Conservation (phyloP, 2,797 vertebrate genomes). For the Lacerta viridis region DNA sequence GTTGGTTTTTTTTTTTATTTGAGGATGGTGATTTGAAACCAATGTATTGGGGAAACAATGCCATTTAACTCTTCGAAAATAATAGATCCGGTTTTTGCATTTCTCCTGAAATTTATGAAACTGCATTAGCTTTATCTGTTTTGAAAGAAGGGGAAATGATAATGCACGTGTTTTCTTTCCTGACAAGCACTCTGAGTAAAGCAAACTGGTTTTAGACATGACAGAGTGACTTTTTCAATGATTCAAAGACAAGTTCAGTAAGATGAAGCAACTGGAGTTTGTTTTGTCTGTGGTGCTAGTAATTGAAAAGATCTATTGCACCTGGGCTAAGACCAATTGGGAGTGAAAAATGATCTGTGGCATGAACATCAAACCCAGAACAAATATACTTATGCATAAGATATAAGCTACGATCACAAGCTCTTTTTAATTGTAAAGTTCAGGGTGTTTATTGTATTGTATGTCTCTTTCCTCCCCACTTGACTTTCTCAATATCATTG, state of each 20-base stretch:
- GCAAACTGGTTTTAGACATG: constrained; percentile 6
- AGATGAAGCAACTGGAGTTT: constrained; percentile 33
- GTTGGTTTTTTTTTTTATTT: background rate
- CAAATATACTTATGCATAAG: constrained; percentile 11
- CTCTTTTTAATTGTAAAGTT: constrained; percentile 30
- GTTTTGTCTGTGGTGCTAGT: constrained; percentile 33
- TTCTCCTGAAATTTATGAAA: background rate
- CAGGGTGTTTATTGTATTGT: background rate
- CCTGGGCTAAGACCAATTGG: constrained; percentile 4
- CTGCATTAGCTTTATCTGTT: background rate
- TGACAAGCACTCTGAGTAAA: constrained; percentile 15
- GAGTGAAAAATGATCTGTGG: constrained; percentile 23
- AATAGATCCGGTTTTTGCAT: background rate
- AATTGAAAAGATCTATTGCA: constrained; percentile 42
- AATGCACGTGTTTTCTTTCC: constrained; percentile 23
- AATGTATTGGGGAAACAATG: background rate
- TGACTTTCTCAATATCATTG: background rate
- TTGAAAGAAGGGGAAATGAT: constrained; percentile 4
- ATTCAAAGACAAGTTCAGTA: constrained; percentile 29
- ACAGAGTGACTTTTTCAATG: constrained; percentile 9
- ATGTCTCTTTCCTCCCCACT: too few species aligned
- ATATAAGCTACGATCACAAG: background rate
- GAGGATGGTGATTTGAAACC: background rate
- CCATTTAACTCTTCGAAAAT: background rate
- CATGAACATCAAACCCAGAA: constrained; percentile 6